Evolutionary conservation across 2,113 vertebrate species (phyloP).

Genomic region (Phalacrocorax brasilianus): DNA sequence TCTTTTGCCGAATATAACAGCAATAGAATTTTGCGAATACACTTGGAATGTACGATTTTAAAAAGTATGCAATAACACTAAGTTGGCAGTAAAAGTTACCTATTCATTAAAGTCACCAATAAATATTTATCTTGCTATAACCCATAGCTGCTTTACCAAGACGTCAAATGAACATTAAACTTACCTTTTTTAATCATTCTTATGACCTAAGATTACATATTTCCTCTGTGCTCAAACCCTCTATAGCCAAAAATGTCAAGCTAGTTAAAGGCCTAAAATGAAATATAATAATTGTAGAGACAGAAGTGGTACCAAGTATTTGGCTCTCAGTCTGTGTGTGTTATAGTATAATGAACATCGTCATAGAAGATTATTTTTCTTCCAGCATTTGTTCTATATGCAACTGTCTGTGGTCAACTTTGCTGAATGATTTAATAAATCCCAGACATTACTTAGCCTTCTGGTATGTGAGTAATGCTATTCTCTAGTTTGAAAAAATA

Average conservation of each 20-base stretch:
- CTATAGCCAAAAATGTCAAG: not conserved
- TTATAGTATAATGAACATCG: not conserved
- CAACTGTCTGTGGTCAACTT: constrained; percentile 53
- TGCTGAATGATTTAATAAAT: constrained; percentile 57
- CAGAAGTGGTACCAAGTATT: not conserved
- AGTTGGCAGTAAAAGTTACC: not conserved
- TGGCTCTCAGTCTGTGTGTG: not conserved
- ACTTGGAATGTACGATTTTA: not conserved
- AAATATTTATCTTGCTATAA: not conserved
- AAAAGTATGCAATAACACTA: not conserved
- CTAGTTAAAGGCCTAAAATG: not conserved
- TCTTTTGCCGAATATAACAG: not conserved
- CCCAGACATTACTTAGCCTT: constrained; percentile 67
- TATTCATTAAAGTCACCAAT: not conserved
- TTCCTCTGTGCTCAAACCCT: not conserved
- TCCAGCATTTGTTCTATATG: constrained; percentile 34
- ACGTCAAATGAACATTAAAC: not conserved
- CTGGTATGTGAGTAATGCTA: constrained; percentile 67
- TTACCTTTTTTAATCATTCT: not conserved
- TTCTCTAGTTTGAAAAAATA: constrained; percentile 51
- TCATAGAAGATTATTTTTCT: constrained; percentile 13
- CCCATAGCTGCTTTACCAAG: not conserved
- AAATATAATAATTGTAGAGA: not conserved
- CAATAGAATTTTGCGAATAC: not conserved
- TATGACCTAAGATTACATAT: not conserved